Conservation (phyloP, 2,888 invertebrate genomes). For the Leptinotarsa haldemani region DNA sequence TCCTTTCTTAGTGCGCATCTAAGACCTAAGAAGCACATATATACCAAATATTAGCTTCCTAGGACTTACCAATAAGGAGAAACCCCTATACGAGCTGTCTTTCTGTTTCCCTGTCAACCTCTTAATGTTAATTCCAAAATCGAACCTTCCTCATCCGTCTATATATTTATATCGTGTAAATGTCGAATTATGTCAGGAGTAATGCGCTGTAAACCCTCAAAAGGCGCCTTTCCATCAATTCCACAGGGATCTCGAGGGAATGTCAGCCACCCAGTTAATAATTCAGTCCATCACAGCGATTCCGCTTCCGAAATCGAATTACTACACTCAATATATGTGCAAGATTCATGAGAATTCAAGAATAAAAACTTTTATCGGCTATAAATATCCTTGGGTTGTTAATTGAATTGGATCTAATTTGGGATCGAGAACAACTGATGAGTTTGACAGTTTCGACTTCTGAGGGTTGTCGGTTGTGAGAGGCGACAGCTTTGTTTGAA, state of each 20-base stretch:
- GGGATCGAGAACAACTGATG: too few species aligned
- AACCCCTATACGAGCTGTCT: too few species aligned
- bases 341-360: background rate
- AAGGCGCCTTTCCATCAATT: slow-evolving; percentile 1
- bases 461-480: too few species aligned
- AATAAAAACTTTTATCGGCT: slow-evolving; percentile 3
- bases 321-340: background rate
- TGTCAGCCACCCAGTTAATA: slow-evolving; percentile 1
- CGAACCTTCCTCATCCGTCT: background rate
- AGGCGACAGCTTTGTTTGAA: too few species aligned
- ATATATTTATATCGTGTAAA: slow-evolving; percentile 4
- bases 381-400: background rate
- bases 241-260: background rate
- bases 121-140: background rate
- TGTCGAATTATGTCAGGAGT: background rate
- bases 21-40: too few species aligned
- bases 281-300: slow-evolving; percentile 1
- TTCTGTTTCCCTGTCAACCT: too few species aligned
- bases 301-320: background rate
- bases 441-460: too few species aligned
- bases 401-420: background rate
- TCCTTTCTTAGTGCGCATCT: too few species aligned
- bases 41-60: too few species aligned
- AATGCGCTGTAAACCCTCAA: background rate
- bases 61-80: too few species aligned